Evolutionary conservation across 2,797 vertebrate genomes (phyloP).

Genomic region (Ibycter americanus): DNA sequence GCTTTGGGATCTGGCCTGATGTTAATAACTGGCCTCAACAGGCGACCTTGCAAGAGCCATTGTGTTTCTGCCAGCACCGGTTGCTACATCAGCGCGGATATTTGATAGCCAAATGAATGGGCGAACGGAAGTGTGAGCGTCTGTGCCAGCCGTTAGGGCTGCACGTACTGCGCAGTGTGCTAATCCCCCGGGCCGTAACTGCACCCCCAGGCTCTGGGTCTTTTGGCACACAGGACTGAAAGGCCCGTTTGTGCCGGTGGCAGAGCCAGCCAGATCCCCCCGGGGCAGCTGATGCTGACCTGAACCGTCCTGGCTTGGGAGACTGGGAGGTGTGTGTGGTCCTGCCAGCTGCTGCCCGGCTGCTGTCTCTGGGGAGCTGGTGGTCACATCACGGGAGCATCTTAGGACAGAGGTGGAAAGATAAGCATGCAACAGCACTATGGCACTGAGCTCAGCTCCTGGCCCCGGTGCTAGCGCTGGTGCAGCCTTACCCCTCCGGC

Average conservation of each 20-base stretch:
- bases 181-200: accelerated
- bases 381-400: neutral
- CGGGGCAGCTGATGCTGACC: neutral
- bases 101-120: neutral
- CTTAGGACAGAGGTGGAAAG: neutral
- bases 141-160: neutral
- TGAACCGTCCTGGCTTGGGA: neutral
- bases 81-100: neutral
- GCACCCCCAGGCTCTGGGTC: neutral
- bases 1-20: neutral
- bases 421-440: neutral
- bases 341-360: neutral
- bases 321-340: neutral
- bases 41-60: accelerated
- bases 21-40: neutral
- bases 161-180: neutral
- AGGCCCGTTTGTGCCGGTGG: neutral
- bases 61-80: neutral
- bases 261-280: accelerated
- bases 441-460: accelerated
- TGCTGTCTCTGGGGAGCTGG: neutral
- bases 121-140: neutral
- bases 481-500: neutral
- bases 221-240: neutral
- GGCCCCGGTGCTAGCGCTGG: no score